Evolutionary conservation across 92 coral and sea anemone species (phyloP), one percentile per base, ranked within the genome.

Genomic region (Heteractis magnifica): DNA sequence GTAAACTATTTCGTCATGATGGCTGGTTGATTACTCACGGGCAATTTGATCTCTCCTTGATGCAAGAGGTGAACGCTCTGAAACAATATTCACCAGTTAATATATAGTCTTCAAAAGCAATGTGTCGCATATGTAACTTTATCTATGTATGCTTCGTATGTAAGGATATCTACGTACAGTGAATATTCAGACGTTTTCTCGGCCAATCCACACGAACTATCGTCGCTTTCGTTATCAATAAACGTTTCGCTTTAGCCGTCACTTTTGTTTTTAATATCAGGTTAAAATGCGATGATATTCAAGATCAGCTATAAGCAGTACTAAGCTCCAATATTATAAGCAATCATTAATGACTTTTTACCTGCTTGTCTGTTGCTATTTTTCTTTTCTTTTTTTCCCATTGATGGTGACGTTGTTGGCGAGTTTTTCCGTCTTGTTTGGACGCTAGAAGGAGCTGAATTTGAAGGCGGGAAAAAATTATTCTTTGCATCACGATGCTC

Each of bases 371-470:
- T 92, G 56, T 75, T 83, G 16, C 72, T 85, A 76, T 87, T 83
- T 21, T 87, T 89, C 76, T 92, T 87, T 44, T 89, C 92, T 80
- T 88, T 93, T 80, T 89, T 91, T 52, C 51, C 76, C 6, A 88
- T 77, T 78, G 85, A 83, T 14, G 98, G 98, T 21, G 98, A 95
- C n/a, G 94, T 84, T 19, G 94, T 85, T 21, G 98, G 98, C 18
- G 98, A 94, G 76, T 91, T 89, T 79, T 91, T 94, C 91, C 89
- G 86, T 70, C 97, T 89, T 7, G 94, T 86, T 65, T 94, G 98
- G 23, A 91, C 92, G 68, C 98, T 92, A 4, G 95, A 81, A 4
- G 98, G 98, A 51, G 95, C 98, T 95, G 74, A 12, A 84, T 49
- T 14, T 53, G 44, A 49, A 16, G 71, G 65, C 2, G 64, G 2